Conservation (phyloP, 2,797 vertebrate genomes). For the Myotis daubentonii region DNA sequence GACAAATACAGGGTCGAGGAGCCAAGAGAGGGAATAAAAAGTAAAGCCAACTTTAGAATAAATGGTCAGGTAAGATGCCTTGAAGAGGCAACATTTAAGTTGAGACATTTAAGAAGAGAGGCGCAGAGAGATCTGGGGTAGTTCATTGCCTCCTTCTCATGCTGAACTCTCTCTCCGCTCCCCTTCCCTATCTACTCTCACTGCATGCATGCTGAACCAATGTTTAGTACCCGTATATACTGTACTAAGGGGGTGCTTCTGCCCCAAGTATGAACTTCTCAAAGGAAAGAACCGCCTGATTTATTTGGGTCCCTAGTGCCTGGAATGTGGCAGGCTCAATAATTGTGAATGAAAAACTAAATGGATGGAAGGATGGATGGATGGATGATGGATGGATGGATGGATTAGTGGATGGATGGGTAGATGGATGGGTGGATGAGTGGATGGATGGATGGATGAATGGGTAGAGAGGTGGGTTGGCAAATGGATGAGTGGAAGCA, state of each 20-base stretch:
- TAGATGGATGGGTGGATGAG: rapidly evolving
- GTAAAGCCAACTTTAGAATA: neutral
- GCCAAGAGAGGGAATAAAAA: neutral
- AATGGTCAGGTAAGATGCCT: neutral
- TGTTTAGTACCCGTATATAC: rapidly evolving
- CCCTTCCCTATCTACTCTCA: neutral
- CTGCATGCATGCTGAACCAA: neutral
- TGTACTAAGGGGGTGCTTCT: neutral
- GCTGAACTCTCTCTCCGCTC: neutral
- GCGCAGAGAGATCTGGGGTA: neutral
- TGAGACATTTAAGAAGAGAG: neutral
- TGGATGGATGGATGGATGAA: neutral
- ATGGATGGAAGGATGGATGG: neutral
- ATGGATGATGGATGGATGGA: neutral
- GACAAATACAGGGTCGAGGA: neutral
- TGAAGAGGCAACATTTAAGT: neutral
- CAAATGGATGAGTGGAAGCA: neutral
- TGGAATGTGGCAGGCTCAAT: neutral
- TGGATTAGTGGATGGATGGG: neutral
- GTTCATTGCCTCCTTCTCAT: neutral
- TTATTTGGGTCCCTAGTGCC: neutral
- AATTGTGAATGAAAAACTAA: neutral
- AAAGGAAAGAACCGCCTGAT: neutral
- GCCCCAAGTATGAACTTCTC: neutral
- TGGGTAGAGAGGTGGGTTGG: neutral